Percentiles rank a stretch among this genome's conserved stretches.
Evolutionary conservation across 2,888 invertebrate species (phyloP).

Genomic region (Germaria angustata): DNA sequence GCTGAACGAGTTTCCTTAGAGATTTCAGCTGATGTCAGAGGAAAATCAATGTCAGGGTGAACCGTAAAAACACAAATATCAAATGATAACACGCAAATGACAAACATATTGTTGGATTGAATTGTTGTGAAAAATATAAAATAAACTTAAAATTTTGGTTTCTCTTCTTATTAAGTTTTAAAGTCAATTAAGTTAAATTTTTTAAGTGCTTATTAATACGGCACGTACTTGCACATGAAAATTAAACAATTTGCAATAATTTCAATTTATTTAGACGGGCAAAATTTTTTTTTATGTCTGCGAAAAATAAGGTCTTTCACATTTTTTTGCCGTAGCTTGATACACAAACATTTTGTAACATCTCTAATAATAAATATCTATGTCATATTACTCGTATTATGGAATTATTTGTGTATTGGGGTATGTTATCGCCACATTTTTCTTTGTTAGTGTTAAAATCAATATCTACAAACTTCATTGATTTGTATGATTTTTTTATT

Average conservation of each 20-base stretch:
- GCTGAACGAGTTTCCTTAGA: conserved; percentile 67
- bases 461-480: background rate
- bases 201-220: background rate
- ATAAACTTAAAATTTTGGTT: background rate
- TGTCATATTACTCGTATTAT: too few relatives aligned
- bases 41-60: conserved; percentile 69
- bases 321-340: too few relatives aligned
- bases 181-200: conserved; percentile 26
- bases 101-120: background rate
- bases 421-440: too few relatives aligned
- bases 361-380: too few relatives aligned
- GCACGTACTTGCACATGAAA: conserved; percentile 12
- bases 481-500: background rate
- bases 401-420: too few relatives aligned
- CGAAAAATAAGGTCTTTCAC: too few relatives aligned
- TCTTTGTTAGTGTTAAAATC: too few relatives aligned
- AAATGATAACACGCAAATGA: background rate
- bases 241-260: conserved; percentile 61
- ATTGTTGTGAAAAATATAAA: background rate
- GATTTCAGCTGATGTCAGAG: conserved; percentile 65
- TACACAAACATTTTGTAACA: too few relatives aligned
- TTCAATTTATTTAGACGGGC: conserved; percentile 37
- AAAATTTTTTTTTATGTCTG: too few relatives aligned
- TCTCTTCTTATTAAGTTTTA: background rate
- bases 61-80: conserved; percentile 33